Evolutionary conservation across 92 coral and sea anemone species (phyloP), one percentile per base, ranked within the genome.

Genomic region (Heteractis magnifica): DNA sequence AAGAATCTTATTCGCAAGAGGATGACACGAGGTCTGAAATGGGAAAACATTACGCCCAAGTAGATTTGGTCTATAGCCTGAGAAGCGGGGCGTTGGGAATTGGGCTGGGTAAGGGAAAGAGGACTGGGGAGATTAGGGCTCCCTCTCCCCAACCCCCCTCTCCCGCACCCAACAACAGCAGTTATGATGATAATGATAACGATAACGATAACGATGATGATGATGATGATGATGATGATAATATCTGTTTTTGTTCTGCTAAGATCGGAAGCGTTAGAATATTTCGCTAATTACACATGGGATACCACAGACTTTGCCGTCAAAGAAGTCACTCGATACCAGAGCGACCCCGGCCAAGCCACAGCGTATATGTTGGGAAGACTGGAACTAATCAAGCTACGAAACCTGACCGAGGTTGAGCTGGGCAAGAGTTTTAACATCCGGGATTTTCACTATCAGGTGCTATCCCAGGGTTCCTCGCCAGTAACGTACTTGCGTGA

Each of bases 331-430:
- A 94, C 96, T 52, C 86, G 98, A n/a, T 94, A 94, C 92, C 95
- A 92, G 90, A 92, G 95, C 89, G 83, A 72, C 44, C 96, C 96
- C 16, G 98, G 98, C 48, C 98, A 94, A 60, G 98, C 98, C 1
- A 94, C 96, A 50, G 96, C 96, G 51, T 94, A 94, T 75, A 94
- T 94, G 98, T 74, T 94, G 34, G 98, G 98, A 65, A 91, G 93
- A 83, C 89, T 94, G 80, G 92, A 88, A 41, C 88, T 94, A 72
- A 83, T 94, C 49, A 83, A 72, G 70, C 88, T 94, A 84, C 98
- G 98, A 16, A 83, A 79, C 51, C 82, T 81, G 75, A 89, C 92
- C 56, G 84, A 92, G 88, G 82, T 26, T 75, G 89, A 87, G 16
- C 84, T 94, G 80, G 93, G 94, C 10, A 52, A 82, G 10, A 56